Base-by-base conservation (phyloP, 2,797 vertebrate species). In the Enteromius anoplus region DNA sequence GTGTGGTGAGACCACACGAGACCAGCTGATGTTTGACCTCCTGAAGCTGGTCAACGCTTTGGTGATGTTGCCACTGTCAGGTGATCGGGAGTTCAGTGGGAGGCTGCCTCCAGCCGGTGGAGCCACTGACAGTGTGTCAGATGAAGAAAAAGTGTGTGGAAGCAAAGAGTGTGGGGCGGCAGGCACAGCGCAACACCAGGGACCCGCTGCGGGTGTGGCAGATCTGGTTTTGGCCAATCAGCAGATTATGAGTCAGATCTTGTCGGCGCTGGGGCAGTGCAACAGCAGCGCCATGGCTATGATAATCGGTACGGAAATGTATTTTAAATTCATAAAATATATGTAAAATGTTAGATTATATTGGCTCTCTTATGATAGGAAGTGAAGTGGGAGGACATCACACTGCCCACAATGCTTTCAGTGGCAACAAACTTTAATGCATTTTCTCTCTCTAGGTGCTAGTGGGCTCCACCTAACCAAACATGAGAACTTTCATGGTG, bases 221-320 rank as follows among this genome's bases (percentile, higher is more conserved):
- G 98, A 99, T 91, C 92, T 99, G 92, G 97, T 99, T 79, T 93
- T 99, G 68, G 98, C 97, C 92, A 99, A 98, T 91, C 98, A 99
- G 83, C 98, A 99, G 86, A 98, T 99, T 60, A 99, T 99, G 98
- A 99, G 98, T 91, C 98, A 99, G 93, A 99, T 99, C 92, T 90
- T 99, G 87, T 99, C 98, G 0, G 98, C 98, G 0, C 91, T 99
- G 85, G 98, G 98, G 62, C 97, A 99, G 87, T 99, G 98, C 93
- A 99, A 99, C 93, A 99, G 98, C 95, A 99, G 97, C 17, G 98
- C 98, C 89, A 99, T 99, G 98, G 98, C 98, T 66, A 99, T 99
- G 98, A 99, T 99, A 85, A 99, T 99, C 83, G 98, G 98, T 99
- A 95, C 62, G 96, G 92, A 68, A 45, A 37, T n/a, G 5, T 23